Conservation (phyloP, 2,888 invertebrate species). For the Kryphioiulus occultus region DNA sequence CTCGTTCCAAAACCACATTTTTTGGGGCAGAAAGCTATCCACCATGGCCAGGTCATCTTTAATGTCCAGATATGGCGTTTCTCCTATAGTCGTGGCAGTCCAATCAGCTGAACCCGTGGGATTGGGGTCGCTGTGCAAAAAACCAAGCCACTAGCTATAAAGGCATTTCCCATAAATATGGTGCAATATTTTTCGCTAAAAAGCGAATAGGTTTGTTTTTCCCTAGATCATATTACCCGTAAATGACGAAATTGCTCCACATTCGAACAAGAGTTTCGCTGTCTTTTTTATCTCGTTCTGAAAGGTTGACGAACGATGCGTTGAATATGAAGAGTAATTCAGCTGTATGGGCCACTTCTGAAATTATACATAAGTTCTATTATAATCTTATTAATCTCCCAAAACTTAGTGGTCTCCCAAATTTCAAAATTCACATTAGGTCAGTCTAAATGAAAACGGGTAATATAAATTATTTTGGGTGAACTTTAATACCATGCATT, state of each 20-base stretch:
- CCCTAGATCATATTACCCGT: neutral
- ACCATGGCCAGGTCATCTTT: neutral
- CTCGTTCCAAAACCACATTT: constrained; percentile 47
- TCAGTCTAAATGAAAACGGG: too few relatives aligned
- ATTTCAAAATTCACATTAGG: too few relatives aligned
- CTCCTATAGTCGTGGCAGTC: neutral
- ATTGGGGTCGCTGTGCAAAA: neutral
- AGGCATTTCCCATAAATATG: too few relatives aligned
- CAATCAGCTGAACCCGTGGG: neutral
- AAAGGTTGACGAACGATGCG: constrained; percentile 8
- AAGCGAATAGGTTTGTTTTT: neutral
- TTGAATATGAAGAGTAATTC: constrained; percentile 27
- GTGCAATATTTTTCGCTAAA: neutral
- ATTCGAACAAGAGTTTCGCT: constrained; percentile 39
- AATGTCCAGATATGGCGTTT: constrained; percentile 27
- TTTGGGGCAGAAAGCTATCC: neutral
- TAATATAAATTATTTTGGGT: too few relatives aligned
- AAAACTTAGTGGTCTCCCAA: too few relatives aligned
- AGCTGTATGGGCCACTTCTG: constrained; percentile 37
- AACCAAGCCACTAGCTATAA: too few relatives aligned
- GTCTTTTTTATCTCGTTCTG: neutral
- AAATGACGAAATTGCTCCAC: constrained; percentile 44
- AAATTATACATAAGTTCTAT: too few relatives aligned
- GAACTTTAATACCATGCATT: too few relatives aligned
- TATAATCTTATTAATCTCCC: too few relatives aligned